Conservation (phyloP, 1,140 invertebrate species). For the Dreissena polymorpha region DNA sequence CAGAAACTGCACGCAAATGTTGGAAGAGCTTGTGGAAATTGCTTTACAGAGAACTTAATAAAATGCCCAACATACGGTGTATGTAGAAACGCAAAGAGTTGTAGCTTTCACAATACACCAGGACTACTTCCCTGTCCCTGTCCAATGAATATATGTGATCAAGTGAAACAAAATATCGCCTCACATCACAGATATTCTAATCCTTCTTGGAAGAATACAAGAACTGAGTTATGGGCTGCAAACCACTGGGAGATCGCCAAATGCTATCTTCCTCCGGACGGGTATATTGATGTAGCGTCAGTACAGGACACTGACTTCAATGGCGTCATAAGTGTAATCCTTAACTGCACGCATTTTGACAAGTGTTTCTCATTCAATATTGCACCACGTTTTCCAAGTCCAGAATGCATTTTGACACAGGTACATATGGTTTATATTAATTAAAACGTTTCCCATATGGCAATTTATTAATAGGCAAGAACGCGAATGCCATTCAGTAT, state of each 20-base stretch:
- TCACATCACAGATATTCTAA: background rate
- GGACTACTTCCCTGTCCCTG: background rate
- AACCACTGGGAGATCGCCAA: constrained; percentile 21
- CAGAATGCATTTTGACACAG: too few species aligned
- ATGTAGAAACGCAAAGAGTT: background rate
- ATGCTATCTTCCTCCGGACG: constrained; percentile 7
- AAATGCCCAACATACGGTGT: constrained; percentile 4
- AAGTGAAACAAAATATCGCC: background rate
- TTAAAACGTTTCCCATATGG: too few species aligned
- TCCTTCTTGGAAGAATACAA: constrained; percentile 13
- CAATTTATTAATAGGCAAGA: too few species aligned
- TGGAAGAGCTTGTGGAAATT: background rate
- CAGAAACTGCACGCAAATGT: background rate
- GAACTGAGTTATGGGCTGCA: background rate
- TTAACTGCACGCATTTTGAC: constrained; percentile 1
- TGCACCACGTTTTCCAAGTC: too few species aligned
- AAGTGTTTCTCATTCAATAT: background rate
- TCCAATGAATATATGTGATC: constrained; percentile 6
- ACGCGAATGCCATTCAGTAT: too few species aligned
- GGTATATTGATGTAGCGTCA: background rate
- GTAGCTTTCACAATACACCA: background rate
- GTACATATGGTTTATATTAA: too few species aligned
- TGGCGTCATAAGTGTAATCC: background rate
- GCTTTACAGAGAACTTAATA: background rate
- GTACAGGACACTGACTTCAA: constrained; percentile 13